Evolutionary conservation across 2,888 invertebrate species (phyloP), one percentile per base, ranked within the genome.

Genomic region (Abrostola triplasia): DNA sequence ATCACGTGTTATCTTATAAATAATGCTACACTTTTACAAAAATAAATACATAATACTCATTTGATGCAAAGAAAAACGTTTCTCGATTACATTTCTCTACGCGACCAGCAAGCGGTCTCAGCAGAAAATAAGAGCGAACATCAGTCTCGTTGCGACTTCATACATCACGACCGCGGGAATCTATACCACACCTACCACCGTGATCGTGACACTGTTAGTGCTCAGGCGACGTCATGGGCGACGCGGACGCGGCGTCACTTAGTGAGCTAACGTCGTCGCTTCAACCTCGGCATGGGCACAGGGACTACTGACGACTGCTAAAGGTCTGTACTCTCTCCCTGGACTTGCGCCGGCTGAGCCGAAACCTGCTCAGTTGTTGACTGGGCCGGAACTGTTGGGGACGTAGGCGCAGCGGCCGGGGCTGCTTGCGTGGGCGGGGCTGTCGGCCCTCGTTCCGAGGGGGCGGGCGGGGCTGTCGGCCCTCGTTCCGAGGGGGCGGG

Each of bases 31-130:
- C 59, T 78, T 84, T 86, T 89, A 89, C 78, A 91, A 91, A 91
- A 91, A 92, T 91, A 92, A 92, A 91, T 90, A 85, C 80, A 81
- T 87, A 87, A 87, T 87, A 87, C 84, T 87, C 77, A 79, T 85
- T 84, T 83, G 84, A 88, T 81, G 87, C 85, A 89, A 90, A 85
- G 77, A 80, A 85, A 86, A 82, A 81, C 74, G 59, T 70, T 76
- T 73, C 76, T 67, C 78, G 70, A 78, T 77, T 72, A 75, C 62
- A 76, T 75, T 67, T 68, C 59, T 59, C 64, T 71, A 67, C 73
- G 58, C 50, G 65, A 74, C 70, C 71, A 56, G 42, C 36, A 52
- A 53, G n/a, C 64, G 60, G 64, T 56, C 58, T 67, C 58, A 66
- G 71, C 70, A 77, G 77, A 76, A 79, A 69, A 79, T 70, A 74